Conservation (phyloP, 1,140 invertebrate species). For the Drosophila parvula region DNA sequence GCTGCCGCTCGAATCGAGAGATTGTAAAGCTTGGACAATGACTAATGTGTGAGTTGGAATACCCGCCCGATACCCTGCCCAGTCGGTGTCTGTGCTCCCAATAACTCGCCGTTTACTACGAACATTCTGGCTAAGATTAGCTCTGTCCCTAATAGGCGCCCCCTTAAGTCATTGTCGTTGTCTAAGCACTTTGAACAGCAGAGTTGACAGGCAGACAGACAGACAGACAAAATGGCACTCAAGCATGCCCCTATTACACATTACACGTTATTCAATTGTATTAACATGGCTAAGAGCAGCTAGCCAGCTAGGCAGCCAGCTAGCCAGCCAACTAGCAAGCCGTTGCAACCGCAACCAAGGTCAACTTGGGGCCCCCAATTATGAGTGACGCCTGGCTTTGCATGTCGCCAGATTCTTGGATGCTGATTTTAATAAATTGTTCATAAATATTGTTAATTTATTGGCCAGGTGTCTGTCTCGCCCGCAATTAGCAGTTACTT, state of each 20-base stretch:
- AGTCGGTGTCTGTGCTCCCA: background rate
- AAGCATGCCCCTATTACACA: slow-evolving; percentile 38
- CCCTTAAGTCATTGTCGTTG: slow-evolving; percentile 8
- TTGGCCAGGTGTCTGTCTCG: slow-evolving; percentile 32
- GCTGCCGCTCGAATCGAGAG: slow-evolving; percentile 22
- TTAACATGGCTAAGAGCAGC: slow-evolving; percentile 56
- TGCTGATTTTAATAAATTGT: slow-evolving; percentile 37
- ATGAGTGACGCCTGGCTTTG: slow-evolving; percentile 10
- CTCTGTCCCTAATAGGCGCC: slow-evolving; percentile 19
- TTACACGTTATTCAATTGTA: slow-evolving; percentile 34
- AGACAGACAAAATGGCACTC: slow-evolving; percentile 48
- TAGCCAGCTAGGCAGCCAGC: slow-evolving; percentile 28
- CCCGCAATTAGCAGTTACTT: slow-evolving; percentile 38
- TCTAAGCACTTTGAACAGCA: slow-evolving; percentile 10
- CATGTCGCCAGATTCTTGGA: slow-evolving; percentile 14
- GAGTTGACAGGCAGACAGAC: slow-evolving; percentile 17
- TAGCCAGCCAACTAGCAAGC: slow-evolving; percentile 32
- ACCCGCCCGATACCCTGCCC: background rate
- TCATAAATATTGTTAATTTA: slow-evolving; percentile 43
- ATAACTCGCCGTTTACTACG: background rate
- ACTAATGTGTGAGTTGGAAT: slow-evolving; percentile 23
- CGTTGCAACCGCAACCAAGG: slow-evolving; percentile 67
- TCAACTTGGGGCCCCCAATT: slow-evolving; percentile 39
- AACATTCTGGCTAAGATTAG: slow-evolving; percentile 10
- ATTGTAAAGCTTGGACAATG: slow-evolving; percentile 3